Base-by-base conservation (phyloP, 2,797 vertebrate species). In the Peromyscus nudipes region DNA sequence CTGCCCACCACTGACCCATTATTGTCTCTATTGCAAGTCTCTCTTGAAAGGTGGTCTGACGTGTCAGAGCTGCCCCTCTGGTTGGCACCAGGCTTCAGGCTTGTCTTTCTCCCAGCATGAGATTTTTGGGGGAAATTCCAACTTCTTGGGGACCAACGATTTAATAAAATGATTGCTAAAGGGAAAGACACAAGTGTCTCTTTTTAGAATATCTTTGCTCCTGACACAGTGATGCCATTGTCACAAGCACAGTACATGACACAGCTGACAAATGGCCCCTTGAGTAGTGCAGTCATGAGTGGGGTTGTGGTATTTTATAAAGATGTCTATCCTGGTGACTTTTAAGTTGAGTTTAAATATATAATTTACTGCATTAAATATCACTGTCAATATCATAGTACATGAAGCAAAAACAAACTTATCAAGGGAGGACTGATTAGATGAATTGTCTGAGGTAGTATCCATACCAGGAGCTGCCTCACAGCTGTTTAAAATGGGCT, bases 311-410 rank as follows among this genome's bases (percentile, higher is more conserved):
- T 73, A 5, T 65, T 37, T 67, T 37, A 76, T 81, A 67, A 91
- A 92, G 79, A 81, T 91, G 37, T 7, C 34, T 62, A 75, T 0
- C 4, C 27, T 65, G 14, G 37, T 92, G 57, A 90, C 31, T 52
- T 79, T 71, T 91, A 95, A 91, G 80, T 52, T 55, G 81, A 31
- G n/a, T 85, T 80, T 19, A 57, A 80, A 76, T 57, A 92, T 16
- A 75, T 16, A 79, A 95, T 31, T 80, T 46, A 69, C 55, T 85
- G 23, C 40, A 46, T 62, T 94, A 89, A 82, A 89, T 73, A 40
- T 16, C 31, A 92, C 64, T 55, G 29, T 83, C n/a, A 76, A 55
- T 92, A 69, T 93, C 40, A 93, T 19, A 93, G 60, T 17, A 65
- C 73, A 57, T 34, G 19, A 94, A 82, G 64, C 69, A 79, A 93